Percentiles rank a stretch among this genome's conserved stretches.
These are phyloP conservation scores for Pelecanoides urinatrix DNA, from an alignment of 2,113 vertebrate species.

Conservation along the genomic window DNA sequence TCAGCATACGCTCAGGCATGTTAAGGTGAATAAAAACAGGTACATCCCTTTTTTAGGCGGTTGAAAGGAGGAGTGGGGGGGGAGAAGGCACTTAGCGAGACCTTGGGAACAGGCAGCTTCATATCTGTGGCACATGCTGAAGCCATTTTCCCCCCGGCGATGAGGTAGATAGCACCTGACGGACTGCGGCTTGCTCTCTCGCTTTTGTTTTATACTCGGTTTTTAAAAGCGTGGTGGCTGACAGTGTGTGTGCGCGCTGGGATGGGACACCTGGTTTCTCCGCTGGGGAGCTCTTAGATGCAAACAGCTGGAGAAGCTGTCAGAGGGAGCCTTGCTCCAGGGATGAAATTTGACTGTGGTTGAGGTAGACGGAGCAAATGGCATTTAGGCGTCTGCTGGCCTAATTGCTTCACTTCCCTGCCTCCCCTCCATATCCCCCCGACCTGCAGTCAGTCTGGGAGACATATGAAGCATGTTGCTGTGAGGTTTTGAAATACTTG, in stretches of 20 bases:
- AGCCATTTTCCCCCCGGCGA: background rate
- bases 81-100: background rate
- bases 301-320: background rate
- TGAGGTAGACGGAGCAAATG: background rate
- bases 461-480: background rate
- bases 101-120: background rate
- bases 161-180: background rate
- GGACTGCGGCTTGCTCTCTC: background rate
- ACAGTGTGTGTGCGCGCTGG: fast-evolving
- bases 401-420: background rate
- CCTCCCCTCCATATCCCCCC: background rate
- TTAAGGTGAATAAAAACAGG: background rate
- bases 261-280: background rate
- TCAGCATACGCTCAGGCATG: background rate
- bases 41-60: background rate
- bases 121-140: background rate
- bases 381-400: background rate
- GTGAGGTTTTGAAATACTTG: background rate
- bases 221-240: background rate
- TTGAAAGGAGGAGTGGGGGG: background rate
- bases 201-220: background rate
- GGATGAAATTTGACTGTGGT: background rate
- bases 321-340: background rate
- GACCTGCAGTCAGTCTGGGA: background rate
- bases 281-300: background rate